phyloP scores from a whole-genome alignment of 2,888 invertebrate species.

The Sinhomidia bicolor region DNA sequence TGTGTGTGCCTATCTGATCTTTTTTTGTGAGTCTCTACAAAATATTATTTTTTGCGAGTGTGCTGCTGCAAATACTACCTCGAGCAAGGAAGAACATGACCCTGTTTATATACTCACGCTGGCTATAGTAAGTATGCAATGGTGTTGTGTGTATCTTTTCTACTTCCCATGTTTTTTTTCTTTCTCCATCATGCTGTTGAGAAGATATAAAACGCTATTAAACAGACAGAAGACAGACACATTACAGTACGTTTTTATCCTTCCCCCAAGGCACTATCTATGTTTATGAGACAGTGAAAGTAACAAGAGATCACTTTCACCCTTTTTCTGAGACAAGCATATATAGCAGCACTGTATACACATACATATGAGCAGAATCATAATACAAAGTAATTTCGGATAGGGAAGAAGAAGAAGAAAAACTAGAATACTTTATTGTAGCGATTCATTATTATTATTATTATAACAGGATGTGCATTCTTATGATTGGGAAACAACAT shows the following conservation, averaged over 20 bases:
- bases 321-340: background rate
- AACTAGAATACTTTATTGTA: background rate
- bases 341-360: background rate
- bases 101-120: background rate
- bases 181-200: background rate
- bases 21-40: background rate
- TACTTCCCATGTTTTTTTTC: background rate
- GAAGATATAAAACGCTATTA: background rate
- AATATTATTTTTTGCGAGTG: background rate
- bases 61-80: background rate
- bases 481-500: too few species aligned
- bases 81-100: background rate
- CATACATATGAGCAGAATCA: background rate
- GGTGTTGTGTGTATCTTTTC: too few species aligned
- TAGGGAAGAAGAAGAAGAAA: background rate
- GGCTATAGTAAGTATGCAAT: background rate
- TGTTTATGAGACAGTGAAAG: constrained; percentile 31
- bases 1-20: background rate
- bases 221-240: constrained; percentile 22
- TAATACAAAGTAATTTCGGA: background rate
- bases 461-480: too few species aligned
- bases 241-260: background rate
- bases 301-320: constrained; percentile 46
- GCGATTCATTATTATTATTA: background rate
- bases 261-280: background rate